Percentiles rank a stretch among this genome's conserved stretches.
Conservation (phyloP, 2,113 vertebrate genomes). For the Sprattus sprattus region DNA sequence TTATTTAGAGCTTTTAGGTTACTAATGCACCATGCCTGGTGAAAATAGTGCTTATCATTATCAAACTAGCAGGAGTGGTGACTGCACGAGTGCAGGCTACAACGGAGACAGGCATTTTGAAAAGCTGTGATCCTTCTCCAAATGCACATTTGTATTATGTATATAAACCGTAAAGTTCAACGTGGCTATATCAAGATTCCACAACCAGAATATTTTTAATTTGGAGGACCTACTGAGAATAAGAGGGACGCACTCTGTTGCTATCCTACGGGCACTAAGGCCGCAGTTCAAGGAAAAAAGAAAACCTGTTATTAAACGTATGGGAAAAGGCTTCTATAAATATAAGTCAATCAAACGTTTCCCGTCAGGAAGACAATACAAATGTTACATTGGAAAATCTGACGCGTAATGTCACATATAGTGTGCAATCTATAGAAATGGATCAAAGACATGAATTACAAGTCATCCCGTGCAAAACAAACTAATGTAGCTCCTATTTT, state of each 20-base stretch:
- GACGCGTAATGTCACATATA: not conserved
- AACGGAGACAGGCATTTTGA: not conserved
- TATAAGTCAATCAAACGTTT: not conserved
- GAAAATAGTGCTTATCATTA: not conserved
- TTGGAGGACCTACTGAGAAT: not conserved
- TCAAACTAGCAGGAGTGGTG: not conserved
- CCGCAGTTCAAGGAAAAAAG: not conserved
- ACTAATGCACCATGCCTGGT: not conserved
- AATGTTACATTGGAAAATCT: not conserved
- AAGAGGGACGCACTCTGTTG: not conserved
- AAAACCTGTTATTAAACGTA: conserved; percentile 5
- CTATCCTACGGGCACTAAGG: not conserved
- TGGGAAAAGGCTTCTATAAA: not conserved
- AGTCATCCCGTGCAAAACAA: not conserved
- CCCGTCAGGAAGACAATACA: not conserved
- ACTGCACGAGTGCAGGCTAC: not conserved
- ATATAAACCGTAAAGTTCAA: not conserved
- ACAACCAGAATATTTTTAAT: not conserved
- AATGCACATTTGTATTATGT: not conserved
- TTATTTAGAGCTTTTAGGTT: not conserved
- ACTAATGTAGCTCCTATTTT: not conserved
- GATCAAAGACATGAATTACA: not conserved
- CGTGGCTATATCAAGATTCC: not conserved
- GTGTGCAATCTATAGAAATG: not conserved
- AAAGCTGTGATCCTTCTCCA: not conserved